Conservation (phyloP, 35 echinoderm and acorn worm species). For the Ptychodera flava region DNA sequence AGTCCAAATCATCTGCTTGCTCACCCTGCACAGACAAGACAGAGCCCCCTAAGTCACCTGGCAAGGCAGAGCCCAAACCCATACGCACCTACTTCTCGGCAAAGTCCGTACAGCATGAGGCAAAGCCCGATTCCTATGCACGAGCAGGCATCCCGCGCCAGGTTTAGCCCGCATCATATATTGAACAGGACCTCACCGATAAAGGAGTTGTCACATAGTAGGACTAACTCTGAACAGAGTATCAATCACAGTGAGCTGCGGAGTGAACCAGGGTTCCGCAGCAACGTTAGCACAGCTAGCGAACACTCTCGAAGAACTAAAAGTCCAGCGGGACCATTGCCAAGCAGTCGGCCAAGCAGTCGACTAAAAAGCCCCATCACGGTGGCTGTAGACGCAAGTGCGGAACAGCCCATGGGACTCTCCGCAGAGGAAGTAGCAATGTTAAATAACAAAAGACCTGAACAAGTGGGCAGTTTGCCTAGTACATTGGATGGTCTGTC, state of each 20-base stretch:
- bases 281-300: constrained; percentile 64
- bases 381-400: not conserved
- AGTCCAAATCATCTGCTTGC: constrained; percentile 74
- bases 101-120: not conserved
- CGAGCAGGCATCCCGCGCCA: not conserved
- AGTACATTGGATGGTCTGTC: constrained; percentile 96
- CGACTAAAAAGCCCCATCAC: not conserved
- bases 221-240: constrained; percentile 43
- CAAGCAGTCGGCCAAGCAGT: not conserved
- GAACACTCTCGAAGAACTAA: constrained; percentile 41
- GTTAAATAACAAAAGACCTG: constrained; percentile 77
- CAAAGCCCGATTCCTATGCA: not conserved
- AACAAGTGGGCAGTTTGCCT: constrained; percentile 73
- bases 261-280: constrained; percentile 45
- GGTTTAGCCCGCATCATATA: not conserved
- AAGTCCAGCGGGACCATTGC: constrained; percentile 28
- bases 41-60: constrained; percentile 47
- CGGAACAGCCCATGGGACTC: constrained; percentile 35
- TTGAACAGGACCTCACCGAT: not conserved
- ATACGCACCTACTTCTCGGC: too few relatives aligned
- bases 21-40: constrained; percentile 40
- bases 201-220: not conserved
- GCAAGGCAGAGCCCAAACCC: constrained; percentile 40
- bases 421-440: constrained; percentile 79
- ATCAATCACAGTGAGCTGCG: constrained; percentile 67